phyloP scores from a whole-genome alignment of 2,888 invertebrate species.

The Agriopis aurantiaria region DNA sequence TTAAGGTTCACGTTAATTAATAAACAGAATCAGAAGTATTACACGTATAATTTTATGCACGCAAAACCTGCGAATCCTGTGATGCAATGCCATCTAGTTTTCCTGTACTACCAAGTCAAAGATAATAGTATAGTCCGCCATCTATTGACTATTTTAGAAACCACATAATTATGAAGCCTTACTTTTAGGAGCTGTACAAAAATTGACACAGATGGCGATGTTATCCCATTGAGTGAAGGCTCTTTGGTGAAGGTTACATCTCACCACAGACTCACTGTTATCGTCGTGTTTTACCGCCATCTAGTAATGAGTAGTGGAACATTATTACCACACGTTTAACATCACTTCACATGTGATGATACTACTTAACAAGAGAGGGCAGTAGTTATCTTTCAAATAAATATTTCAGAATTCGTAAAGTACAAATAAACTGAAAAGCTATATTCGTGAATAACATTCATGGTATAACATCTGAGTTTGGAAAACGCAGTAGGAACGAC shows the following conservation, averaged over 20 bases:
- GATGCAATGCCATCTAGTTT: no score
- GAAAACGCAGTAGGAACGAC: constrained; percentile 39
- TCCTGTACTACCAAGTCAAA: no score
- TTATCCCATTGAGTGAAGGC: no score
- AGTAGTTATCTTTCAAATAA: background rate
- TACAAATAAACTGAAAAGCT: constrained; percentile 15
- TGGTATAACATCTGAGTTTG: constrained; percentile 36
- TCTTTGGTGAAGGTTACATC: no score
- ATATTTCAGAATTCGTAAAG: background rate
- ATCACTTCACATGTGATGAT: constrained; percentile 1
- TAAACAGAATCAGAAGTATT: no score
- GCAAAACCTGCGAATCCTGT: no score
- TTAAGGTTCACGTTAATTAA: no score
- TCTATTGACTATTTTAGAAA: constrained; percentile 21
- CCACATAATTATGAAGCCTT: background rate
- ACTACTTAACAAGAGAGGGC: constrained; percentile 62
- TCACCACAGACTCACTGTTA: no score
- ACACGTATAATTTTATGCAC: no score
- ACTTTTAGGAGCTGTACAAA: background rate
- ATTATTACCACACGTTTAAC: background rate
- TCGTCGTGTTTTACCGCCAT: constrained; percentile 32
- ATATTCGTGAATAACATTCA: constrained; percentile 29
- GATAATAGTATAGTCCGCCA: constrained; percentile 21
- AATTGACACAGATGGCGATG: constrained; percentile 28
- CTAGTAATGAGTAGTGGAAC: constrained; percentile 46